Evolutionary conservation across 2,888 invertebrate genomes (phyloP), one percentile per base, ranked within the genome.

Genomic region (Hartigia nigra): DNA sequence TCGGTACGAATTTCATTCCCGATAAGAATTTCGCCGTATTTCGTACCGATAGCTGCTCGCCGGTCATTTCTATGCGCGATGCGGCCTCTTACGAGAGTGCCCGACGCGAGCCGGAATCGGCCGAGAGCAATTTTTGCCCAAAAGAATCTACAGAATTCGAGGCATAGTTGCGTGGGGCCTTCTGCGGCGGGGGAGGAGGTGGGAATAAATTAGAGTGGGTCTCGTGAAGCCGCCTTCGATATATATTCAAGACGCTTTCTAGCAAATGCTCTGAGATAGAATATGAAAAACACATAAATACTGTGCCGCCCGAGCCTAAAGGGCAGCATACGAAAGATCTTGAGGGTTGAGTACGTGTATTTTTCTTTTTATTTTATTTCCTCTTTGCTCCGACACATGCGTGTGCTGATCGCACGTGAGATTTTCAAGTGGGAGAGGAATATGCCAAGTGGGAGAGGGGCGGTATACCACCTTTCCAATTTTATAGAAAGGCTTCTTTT

Each of bases 61-160:
- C 31, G 72, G 23, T 23, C 84, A 86, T 88, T 89, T 85, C 86
- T 86, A 89, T 89, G 86, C 89, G 81, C 82, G 78, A 78, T 79
- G 82, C 72, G 31, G 55, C 55, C 55, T 5, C 14, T 23, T 5
- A 9, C 55, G 55, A 55, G 55, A 55, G 55, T 55, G 9, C 23
- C 9, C 23, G 55, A 55, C 23, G 55, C 9, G 55, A 55, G 55
- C 9, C 55, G 55, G 23, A 55, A 55, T 9, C 55, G 23, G 2
- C 55, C 55, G 55, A 55, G 23, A 85, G 84, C 87, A 89, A 88
- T 88, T 88, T 88, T 82, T 78, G n/a, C 82, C 23, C 23, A 23
- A 82, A 88, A 87, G 87, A 89, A 89, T 89, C 82, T 83, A 80
- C 83, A 85, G 86, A 88, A 89, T 89, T 88, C 86, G 83, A 88